Percentiles rank a stretch among this genome's conserved stretches.
Evolutionary conservation across 1,140 invertebrate species (phyloP).

Genomic region (Coboldia fuscipes): DNA sequence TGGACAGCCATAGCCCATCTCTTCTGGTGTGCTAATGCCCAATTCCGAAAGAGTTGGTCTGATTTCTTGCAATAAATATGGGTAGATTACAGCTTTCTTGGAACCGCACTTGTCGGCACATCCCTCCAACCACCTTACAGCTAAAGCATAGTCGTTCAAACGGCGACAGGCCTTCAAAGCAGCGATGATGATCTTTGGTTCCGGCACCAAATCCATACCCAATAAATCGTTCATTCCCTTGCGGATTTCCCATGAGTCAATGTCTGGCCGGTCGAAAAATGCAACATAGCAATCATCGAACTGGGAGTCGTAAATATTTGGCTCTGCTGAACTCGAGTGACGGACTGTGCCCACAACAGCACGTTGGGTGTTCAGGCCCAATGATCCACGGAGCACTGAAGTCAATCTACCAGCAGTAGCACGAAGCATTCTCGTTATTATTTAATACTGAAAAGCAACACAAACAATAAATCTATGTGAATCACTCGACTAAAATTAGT

Average conservation of each 20-base stretch:
- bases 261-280: constrained; percentile 73
- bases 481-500: too few relatives aligned
- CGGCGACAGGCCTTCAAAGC: constrained; percentile 81
- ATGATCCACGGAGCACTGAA: constrained; percentile 14
- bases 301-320: constrained; percentile 37
- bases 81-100: constrained; percentile 61
- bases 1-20: constrained; percentile 92
- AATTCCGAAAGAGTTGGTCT: constrained; percentile 79
- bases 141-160: constrained; percentile 84
- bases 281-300: constrained; percentile 58
- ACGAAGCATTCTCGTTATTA: constrained; percentile 28
- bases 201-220: constrained; percentile 85
- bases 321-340: constrained; percentile 12
- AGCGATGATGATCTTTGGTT: constrained; percentile 80
- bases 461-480: too few relatives aligned
- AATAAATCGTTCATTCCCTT: constrained; percentile 64
- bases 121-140: constrained; percentile 80
- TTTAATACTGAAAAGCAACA: too few relatives aligned
- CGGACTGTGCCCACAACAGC: constrained; percentile 14
- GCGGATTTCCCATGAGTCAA: constrained; percentile 92
- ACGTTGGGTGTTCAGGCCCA: constrained; percentile 11
- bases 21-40: constrained; percentile 84
- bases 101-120: constrained; percentile 78
- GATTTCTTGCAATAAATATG: constrained; percentile 85
- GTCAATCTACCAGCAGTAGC: constrained; percentile 20